Conservation (phyloP, 2,888 invertebrate genomes). For the Boloria euphrosyne region DNA sequence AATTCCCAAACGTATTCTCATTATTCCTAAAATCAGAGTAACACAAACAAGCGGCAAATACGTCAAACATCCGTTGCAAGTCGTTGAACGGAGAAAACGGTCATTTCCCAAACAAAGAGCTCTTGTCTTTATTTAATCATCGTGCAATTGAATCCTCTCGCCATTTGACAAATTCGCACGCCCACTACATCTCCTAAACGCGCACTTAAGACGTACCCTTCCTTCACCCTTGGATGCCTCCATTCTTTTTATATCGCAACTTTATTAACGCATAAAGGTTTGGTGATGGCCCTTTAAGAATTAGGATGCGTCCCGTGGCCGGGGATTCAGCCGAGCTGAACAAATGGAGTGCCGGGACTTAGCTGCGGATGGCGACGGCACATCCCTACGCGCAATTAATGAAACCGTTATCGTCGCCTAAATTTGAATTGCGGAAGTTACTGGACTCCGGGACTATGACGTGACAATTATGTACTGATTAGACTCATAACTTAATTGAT, state of each 20-base stretch:
- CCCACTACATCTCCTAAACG: constrained; percentile 80
- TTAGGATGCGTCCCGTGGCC: constrained; percentile 78
- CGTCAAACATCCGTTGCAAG: constrained; percentile 37
- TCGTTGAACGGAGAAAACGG: constrained; percentile 50
- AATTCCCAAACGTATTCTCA: background rate
- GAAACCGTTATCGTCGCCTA: constrained; percentile 60
- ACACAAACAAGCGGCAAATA: background rate
- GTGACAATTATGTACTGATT: constrained; percentile 16
- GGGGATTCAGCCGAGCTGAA: constrained; percentile 67
- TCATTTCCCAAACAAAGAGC: constrained; percentile 52
- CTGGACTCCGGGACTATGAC: constrained; percentile 20
- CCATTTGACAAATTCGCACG: constrained; percentile 80
- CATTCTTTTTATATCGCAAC: constrained; percentile 82
- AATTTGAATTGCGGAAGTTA: constrained; percentile 63
- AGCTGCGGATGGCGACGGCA: constrained; percentile 51
- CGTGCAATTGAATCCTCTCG: constrained; percentile 73
- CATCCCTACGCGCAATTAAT: constrained; percentile 71
- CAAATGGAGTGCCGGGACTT: constrained; percentile 76
- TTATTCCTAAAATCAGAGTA: background rate
- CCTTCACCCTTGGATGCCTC: constrained; percentile 80
- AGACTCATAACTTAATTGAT: constrained; percentile 15
- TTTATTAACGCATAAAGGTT: constrained; percentile 83
- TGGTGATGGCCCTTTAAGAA: constrained; percentile 81
- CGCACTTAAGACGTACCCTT: constrained; percentile 80
- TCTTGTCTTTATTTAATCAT: constrained; percentile 78